These are phyloP conservation scores for Neoaliturus tenellus DNA, from an alignment of 2,888 invertebrate species.

Conservation along the genomic window DNA sequence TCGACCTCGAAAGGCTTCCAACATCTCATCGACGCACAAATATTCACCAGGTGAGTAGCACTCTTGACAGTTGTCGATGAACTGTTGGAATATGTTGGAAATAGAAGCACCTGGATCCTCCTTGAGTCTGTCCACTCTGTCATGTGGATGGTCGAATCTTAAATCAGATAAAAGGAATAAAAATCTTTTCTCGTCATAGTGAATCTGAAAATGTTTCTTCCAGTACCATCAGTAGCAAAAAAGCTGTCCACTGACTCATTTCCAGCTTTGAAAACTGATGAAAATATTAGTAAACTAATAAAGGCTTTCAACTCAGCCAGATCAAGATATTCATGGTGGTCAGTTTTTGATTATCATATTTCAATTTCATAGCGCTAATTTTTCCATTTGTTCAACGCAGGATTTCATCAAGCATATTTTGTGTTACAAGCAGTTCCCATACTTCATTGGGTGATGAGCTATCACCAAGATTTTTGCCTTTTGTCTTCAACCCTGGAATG, in stretches of 20 bases:
- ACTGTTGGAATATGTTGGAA: background rate
- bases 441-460: background rate
- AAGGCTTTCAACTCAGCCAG: conserved; percentile 31
- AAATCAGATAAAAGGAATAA: conserved; percentile 4
- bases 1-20: conserved; percentile 31
- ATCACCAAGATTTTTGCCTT: conserved; percentile 1
- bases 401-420: conserved; percentile 37
- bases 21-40: conserved; percentile 32
- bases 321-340: background rate
- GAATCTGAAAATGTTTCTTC: conserved; percentile 44
- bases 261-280: conserved; percentile 30
- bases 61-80: conserved; percentile 36
- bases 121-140: background rate
- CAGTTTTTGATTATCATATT: background rate
- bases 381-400: conserved; percentile 27
- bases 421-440: background rate
- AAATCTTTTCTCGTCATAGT: conserved; percentile 44
- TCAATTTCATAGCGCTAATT: background rate
- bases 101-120: background rate
- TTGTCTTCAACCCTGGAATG: background rate
- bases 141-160: conserved; percentile 34
- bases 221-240: conserved; percentile 45
- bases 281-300: conserved; percentile 40
- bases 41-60: background rate
- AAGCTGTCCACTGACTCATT: conserved; percentile 11